Evolutionary conservation across 2,888 invertebrate genomes (phyloP).

Genomic region (Alcis repandata): DNA sequence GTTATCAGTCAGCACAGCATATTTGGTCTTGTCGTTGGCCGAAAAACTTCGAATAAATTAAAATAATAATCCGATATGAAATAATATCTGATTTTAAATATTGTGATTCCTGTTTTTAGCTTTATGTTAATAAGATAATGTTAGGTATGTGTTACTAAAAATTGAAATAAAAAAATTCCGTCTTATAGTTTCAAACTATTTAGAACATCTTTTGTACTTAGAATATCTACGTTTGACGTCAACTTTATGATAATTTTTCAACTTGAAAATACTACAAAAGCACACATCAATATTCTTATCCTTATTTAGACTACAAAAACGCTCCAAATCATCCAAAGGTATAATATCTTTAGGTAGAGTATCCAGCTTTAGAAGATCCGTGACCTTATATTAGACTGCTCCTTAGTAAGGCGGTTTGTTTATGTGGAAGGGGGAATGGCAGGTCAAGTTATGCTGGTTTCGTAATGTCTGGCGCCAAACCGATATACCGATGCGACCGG

Average conservation of each 20-base stretch:
- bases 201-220: not conserved
- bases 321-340: conserved; percentile 40
- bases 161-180: too few species aligned
- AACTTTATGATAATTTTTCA: conserved; percentile 5
- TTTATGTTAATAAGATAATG: too few species aligned
- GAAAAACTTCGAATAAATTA: too few species aligned
- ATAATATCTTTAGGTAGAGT: conserved; percentile 25
- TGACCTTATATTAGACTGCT: conserved; percentile 47
- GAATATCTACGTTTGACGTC: not conserved
- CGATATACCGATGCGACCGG: conserved; percentile 48
- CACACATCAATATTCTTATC: conserved; percentile 28
- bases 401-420: conserved; percentile 9
- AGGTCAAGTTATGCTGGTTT: conserved; percentile 56
- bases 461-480: conserved; percentile 59
- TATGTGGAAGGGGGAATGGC: conserved; percentile 42
- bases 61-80: too few species aligned
- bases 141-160: too few species aligned
- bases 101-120: too few species aligned
- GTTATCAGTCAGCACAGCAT: too few species aligned
- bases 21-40: too few species aligned
- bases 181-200: not conserved
- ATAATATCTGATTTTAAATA: too few species aligned
- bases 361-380: conserved; percentile 48
- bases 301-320: conserved; percentile 36
- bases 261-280: conserved; percentile 10